Evolutionary conservation across 2,113 vertebrate genomes (phyloP).

Genomic region (Carollia perspicillata): DNA sequence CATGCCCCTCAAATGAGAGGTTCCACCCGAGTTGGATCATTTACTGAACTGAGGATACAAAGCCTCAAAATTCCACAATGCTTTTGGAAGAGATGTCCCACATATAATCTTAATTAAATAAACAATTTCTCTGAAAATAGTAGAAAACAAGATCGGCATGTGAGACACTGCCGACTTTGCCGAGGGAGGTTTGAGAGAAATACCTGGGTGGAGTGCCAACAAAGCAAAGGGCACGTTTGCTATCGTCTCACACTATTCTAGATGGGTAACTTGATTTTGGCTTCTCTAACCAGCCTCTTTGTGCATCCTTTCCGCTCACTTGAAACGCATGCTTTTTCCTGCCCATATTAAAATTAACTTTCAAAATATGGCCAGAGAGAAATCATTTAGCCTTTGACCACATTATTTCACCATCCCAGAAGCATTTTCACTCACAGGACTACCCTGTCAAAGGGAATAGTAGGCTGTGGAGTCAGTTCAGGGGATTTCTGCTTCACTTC

Average conservation of each 20-base stretch:
- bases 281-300: background rate
- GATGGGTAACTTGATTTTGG: background rate
- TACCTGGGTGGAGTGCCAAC: background rate
- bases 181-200: background rate
- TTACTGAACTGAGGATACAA: background rate
- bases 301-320: background rate
- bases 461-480: background rate
- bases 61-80: background rate
- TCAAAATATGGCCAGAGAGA: background rate
- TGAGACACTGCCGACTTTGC: background rate
- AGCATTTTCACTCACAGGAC: background rate
- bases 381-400: background rate
- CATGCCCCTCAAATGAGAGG: background rate
- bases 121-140: background rate
- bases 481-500: background rate
- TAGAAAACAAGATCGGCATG: background rate
- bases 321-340: background rate
- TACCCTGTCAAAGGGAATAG: background rate
- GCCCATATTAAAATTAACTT: background rate
- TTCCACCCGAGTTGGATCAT: background rate
- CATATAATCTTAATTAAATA: background rate
- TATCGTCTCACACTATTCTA: background rate
- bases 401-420: background rate
- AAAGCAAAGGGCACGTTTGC: background rate
- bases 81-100: background rate